Evolutionary conservation across 2,113 vertebrate species (phyloP).

Genomic region (Corythoichthys intestinalis): DNA sequence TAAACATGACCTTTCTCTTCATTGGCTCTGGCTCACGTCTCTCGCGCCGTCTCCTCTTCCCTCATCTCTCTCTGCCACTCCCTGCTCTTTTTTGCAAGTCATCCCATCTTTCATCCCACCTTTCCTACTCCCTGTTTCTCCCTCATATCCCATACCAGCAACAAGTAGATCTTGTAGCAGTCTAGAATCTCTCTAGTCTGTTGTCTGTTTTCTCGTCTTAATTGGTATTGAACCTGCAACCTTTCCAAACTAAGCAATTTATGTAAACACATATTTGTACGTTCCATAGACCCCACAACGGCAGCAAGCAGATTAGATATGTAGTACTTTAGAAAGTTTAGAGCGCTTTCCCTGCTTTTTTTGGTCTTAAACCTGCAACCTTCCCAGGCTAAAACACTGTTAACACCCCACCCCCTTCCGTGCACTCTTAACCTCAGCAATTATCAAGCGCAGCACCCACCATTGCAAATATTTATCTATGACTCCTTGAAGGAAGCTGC

Average conservation of each 20-base stretch:
- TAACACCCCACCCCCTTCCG: background rate
- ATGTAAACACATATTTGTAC: background rate
- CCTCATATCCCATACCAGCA: slow-evolving; percentile 33
- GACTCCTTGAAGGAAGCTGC: slow-evolving; percentile 23
- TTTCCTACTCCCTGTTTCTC: slow-evolving; percentile 15
- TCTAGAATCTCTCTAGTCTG: background rate
- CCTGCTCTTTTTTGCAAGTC: slow-evolving; percentile 25
- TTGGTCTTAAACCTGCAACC: background rate
- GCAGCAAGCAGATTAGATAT: background rate
- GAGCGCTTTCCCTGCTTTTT: background rate
- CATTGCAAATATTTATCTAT: slow-evolving; percentile 36
- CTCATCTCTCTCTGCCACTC: slow-evolving; percentile 10
- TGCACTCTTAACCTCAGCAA: slow-evolving; percentile 27
- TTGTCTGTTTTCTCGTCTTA: background rate
- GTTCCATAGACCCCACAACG: background rate
- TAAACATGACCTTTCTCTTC: slow-evolving; percentile 46
- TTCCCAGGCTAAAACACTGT: background rate
- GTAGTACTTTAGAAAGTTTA: background rate
- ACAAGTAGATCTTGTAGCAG: slow-evolving; percentile 20
- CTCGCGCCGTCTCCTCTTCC: slow-evolving; percentile 18
- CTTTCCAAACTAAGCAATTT: background rate
- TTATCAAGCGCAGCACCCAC: slow-evolving; percentile 26
- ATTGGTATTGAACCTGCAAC: background rate
- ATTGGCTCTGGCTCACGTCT: slow-evolving; percentile 19
- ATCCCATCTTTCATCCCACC: slow-evolving; percentile 19